These are phyloP conservation scores for Akabosia matsudoensis DNA, from an alignment of 1,140 invertebrate genomes.

Conservation along the genomic window DNA sequence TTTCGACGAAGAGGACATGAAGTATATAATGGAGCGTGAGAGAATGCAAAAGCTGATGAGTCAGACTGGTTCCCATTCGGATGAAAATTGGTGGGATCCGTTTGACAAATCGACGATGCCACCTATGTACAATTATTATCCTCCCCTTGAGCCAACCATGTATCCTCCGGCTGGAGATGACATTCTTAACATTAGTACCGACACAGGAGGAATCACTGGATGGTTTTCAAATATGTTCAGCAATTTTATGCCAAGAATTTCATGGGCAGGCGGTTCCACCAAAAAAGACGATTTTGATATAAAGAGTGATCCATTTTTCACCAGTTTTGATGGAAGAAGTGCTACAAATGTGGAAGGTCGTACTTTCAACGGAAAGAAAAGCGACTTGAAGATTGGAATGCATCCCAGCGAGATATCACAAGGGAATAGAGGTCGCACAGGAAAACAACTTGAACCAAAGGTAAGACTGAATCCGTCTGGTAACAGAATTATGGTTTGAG, in stretches of 20 bases:
- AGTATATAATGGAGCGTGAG: neutral
- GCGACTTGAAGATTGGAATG: too few species aligned
- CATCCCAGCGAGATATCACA: too few species aligned
- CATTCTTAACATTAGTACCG: neutral
- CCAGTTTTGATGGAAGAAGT: neutral
- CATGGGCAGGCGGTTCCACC: neutral
- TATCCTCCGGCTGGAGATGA: neutral
- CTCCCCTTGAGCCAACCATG: neutral
- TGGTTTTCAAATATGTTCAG: conserved; percentile 3
- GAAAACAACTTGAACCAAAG: neutral
- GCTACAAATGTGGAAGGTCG: neutral
- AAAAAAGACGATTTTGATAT: neutral
- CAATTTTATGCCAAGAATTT: neutral
- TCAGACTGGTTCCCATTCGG: neutral
- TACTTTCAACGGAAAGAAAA: neutral
- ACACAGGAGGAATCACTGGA: too few species aligned
- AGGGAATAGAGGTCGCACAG: neutral
- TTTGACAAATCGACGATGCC: neutral
- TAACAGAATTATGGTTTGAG: neutral
- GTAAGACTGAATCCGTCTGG: too few species aligned
- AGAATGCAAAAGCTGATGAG: conserved; percentile 5
- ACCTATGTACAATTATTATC: neutral
- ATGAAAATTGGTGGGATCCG: neutral
- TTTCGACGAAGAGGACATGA: neutral
- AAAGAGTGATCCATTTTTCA: conserved; percentile 3